Evolutionary conservation across 2,113 vertebrate species (phyloP).

Genomic region (Ciconia stormi): DNA sequence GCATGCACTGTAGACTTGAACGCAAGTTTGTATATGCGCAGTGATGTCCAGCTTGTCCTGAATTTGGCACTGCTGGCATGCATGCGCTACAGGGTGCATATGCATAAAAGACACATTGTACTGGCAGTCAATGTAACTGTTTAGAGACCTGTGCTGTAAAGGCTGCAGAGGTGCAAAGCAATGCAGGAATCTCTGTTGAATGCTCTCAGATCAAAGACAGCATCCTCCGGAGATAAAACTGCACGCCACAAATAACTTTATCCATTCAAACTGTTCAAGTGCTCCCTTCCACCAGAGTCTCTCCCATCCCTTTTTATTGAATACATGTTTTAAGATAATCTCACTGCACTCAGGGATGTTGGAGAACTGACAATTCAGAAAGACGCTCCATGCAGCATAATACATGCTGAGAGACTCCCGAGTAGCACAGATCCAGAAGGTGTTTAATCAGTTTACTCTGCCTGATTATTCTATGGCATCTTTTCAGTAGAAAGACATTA

Average conservation of each 20-base stretch:
- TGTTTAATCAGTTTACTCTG: background rate
- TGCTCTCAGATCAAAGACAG: background rate
- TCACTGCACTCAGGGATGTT: background rate
- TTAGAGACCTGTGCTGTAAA: background rate
- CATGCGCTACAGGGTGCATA: background rate
- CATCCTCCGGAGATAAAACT: background rate
- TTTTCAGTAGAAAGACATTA: background rate
- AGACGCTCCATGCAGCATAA: background rate
- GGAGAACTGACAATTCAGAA: background rate
- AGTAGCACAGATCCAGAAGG: background rate
- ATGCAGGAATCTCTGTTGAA: background rate
- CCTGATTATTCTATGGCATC: background rate
- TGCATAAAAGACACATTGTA: background rate
- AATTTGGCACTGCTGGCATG: background rate
- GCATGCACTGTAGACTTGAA: background rate
- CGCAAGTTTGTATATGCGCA: fast-evolving
- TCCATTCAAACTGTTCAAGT: background rate
- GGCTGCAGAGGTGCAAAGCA: background rate
- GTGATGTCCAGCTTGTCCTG: background rate
- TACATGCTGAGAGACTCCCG: background rate
- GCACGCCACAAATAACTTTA: background rate
- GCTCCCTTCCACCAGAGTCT: background rate
- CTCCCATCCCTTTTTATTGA: background rate
- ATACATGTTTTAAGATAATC: background rate
- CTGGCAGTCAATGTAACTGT: background rate